Conservation (phyloP, 1,140 invertebrate species). For the Physella acuta region DNA sequence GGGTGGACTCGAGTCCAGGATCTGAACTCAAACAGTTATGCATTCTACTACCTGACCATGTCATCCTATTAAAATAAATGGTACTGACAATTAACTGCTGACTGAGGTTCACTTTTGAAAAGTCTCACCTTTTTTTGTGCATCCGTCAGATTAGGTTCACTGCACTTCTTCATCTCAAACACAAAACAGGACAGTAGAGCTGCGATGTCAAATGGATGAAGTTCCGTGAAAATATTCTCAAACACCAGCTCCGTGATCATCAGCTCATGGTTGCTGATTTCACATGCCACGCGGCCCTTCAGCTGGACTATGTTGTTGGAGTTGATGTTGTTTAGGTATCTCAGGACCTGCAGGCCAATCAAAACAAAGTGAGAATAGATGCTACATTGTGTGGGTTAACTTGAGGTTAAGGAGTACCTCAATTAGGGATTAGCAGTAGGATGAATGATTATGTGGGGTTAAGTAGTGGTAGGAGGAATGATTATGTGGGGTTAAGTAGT, state of each 20-base stretch:
- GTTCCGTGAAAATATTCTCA: slow-evolving; percentile 83
- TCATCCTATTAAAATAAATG: too few relatives aligned
- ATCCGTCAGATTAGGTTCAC: slow-evolving; percentile 49
- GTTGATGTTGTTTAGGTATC: slow-evolving; percentile 72
- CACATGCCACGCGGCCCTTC: slow-evolving; percentile 92
- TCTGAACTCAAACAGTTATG: too few relatives aligned
- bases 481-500: too few relatives aligned
- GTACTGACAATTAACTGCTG: too few relatives aligned
- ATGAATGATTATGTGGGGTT: too few relatives aligned
- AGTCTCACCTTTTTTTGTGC: slow-evolving; percentile 46
- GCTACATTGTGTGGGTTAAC: too few relatives aligned
- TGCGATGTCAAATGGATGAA: slow-evolving; percentile 87
- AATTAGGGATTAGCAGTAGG: too few relatives aligned
- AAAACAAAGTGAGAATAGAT: slow-evolving; percentile 5
- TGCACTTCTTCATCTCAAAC: slow-evolving; percentile 79
- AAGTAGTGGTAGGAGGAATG: too few relatives aligned
- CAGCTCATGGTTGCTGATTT: slow-evolving; percentile 90
- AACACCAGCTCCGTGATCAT: slow-evolving; percentile 95
- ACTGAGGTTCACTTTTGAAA: too few relatives aligned
- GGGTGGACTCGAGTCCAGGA: too few relatives aligned
- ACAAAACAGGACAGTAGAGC: slow-evolving; percentile 88
- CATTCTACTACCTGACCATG: too few relatives aligned
- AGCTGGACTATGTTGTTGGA: slow-evolving; percentile 73
- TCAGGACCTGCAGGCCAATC: slow-evolving; percentile 68
- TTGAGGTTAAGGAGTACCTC: too few relatives aligned